phyloP scores from a whole-genome alignment of 2,113 vertebrate species.

The Tenebrosternarchus preto region DNA sequence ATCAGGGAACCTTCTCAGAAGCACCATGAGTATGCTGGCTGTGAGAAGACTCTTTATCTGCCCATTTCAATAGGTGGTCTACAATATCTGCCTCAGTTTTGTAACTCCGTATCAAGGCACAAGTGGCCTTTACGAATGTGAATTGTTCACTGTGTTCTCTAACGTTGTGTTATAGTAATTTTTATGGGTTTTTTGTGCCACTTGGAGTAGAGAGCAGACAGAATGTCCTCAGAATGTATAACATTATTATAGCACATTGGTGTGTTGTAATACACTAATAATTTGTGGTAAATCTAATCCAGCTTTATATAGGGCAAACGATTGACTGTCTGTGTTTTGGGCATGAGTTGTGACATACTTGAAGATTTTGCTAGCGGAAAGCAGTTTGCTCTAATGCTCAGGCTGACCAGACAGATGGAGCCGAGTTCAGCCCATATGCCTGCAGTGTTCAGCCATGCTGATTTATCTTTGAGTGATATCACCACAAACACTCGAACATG shows the following conservation, averaged over 20 bases:
- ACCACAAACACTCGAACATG: constrained; percentile 32
- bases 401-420: constrained; percentile 27
- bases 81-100: constrained; percentile 20
- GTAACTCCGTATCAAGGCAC: background rate
- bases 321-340: constrained; percentile 1
- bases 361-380: background rate
- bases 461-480: constrained; percentile 54
- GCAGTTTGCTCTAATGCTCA: constrained; percentile 27
- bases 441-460: constrained; percentile 38
- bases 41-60: background rate
- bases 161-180: background rate
- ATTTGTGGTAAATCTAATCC: background rate
- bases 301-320: constrained; percentile 7
- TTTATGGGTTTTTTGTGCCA: background rate
- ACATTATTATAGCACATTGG: background rate
- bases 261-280: background rate
- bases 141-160: background rate
- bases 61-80: background rate
- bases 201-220: background rate
- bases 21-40: background rate
- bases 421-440: constrained; percentile 11
- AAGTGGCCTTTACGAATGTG: background rate
- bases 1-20: constrained; percentile 22
- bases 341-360: background rate
- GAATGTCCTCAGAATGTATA: background rate